Evolutionary conservation across 2,113 vertebrate genomes (phyloP).

Genomic region (Lophotis ruficrista): DNA sequence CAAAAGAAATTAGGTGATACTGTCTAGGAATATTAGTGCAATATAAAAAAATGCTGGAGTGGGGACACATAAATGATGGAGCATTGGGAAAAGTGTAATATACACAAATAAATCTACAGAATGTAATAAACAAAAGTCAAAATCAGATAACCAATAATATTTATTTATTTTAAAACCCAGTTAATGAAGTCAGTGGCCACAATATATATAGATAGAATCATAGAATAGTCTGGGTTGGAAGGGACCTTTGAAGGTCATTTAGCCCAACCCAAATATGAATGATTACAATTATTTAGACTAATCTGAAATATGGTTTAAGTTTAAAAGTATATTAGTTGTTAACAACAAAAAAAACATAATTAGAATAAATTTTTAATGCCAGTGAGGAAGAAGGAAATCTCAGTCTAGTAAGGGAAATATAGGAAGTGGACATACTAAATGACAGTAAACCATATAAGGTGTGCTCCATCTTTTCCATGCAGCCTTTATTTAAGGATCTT

Average conservation of each 20-base stretch:
- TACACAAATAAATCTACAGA: not conserved
- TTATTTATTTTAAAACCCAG: not conserved
- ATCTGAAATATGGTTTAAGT: not conserved
- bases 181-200: not conserved
- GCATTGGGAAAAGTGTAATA: not conserved
- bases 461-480: not conserved
- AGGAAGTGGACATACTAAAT: not conserved
- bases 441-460: not conserved
- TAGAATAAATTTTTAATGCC: not conserved
- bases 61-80: conserved; percentile 1
- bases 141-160: not conserved
- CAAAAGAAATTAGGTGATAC: conserved; percentile 53
- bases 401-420: not conserved
- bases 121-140: not conserved
- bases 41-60: conserved; percentile 5
- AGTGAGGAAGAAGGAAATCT: not conserved
- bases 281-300: not conserved
- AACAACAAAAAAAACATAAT: not conserved
- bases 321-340: not conserved
- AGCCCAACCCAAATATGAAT: not conserved
- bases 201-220: not conserved
- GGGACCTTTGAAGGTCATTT: too few species aligned
- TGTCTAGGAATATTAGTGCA: conserved; percentile 35
- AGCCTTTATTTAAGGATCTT: not conserved
- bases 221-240: too few species aligned